These are phyloP conservation scores for Heliconius sara DNA, from an alignment of 2,888 invertebrate genomes.

Conservation along the genomic window DNA sequence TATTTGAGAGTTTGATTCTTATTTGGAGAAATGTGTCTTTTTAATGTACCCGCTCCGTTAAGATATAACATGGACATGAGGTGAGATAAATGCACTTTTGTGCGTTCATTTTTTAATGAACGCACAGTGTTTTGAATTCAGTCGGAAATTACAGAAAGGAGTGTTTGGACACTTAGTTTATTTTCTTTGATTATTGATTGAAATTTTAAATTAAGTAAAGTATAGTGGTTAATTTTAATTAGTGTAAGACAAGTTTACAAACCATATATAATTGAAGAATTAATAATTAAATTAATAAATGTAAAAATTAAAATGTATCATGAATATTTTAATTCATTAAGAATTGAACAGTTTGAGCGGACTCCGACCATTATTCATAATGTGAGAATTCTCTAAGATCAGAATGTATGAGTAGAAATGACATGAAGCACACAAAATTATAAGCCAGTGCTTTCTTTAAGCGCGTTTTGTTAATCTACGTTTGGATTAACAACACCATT, in stretches of 20 bases:
- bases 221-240: background rate
- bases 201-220: background rate
- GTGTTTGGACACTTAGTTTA: background rate
- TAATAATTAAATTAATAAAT: background rate
- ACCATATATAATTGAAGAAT: background rate
- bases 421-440: background rate
- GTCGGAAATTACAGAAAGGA: background rate
- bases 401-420: background rate
- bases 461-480: too few species aligned
- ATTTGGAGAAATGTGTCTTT: background rate
- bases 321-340: slow-evolving; percentile 4
- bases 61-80: background rate
- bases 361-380: background rate
- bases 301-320: background rate
- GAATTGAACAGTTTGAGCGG: background rate
- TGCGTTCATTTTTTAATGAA: background rate
- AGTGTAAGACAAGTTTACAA: background rate
- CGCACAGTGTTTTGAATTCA: background rate
- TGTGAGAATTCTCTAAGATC: background rate
- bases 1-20: too few species aligned
- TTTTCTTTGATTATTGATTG: background rate
- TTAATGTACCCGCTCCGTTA: background rate
- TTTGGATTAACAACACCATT: too few species aligned
- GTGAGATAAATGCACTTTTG: too few species aligned
- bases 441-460: too few species aligned